Evolutionary conservation across 1,140 invertebrate species (phyloP), one percentile per base, ranked within the genome.

Genomic region (Lepidotrigona ventralis): DNA sequence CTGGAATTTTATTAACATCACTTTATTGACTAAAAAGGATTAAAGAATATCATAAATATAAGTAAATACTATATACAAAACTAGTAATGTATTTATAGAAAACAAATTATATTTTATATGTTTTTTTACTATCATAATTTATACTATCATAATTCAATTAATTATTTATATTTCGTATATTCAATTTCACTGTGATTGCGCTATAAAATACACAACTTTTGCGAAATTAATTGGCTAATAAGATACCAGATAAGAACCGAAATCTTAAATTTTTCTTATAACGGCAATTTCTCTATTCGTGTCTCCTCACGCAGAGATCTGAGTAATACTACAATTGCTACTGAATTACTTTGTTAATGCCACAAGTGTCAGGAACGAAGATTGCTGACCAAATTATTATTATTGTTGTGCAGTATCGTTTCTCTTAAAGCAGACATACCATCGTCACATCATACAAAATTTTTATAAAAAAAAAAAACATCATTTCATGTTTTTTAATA

Each of bases 281-380:
- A 68, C 9, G 23, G 17, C 58, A 29, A 66, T 81, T 56, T 58
- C 21, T 64, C 17, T 60, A 19, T 56, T 29, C 26, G 58, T 14
- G 29, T n/a, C 14, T 54, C 8, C 17, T 66, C 51, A 19, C 29
- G 23, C 29, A 69, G n/a, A 33, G 26, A 51, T 66, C 33, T 69
- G 54, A 79, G 66, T 71, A 33, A 71, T 29, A 17, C 51, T 58
- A 64, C 79, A 81, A 81, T 73, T 72, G 23, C 56, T 64, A 73
- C 26, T 81, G 46, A 81, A 81, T 73, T 81, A 81, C 21, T 73
- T 81, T 63, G 46, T 58, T 29, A 54, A n/a, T 46, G 29, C 15
- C 29, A 56, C 60, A 81, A 81, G 39, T 81, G 53, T 81, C 70
- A 51, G 3, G 15, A 66, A 74, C 23, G 72, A 56, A n/a, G 53